Base-by-base conservation (phyloP, 1,140 invertebrate species). In the Hirudo medicinalis region DNA sequence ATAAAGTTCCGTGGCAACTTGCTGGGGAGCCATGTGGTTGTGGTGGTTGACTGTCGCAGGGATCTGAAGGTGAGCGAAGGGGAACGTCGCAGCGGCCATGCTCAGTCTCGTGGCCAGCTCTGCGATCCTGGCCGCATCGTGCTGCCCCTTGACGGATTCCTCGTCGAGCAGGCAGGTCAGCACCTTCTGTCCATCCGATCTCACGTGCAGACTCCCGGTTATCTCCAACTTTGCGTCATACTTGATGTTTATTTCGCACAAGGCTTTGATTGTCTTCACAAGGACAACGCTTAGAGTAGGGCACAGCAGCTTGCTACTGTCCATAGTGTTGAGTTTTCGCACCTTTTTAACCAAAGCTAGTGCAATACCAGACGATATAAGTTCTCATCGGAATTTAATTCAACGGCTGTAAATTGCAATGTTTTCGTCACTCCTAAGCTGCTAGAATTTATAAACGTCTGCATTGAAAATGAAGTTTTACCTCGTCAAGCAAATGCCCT, bases 131-230 rank as follows among this genome's bases (percentile, higher is more conserved):
- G 69, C 69, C 53, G 69, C 54, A 32, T 71, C 70, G n/a, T 71
- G 54, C 54, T 57, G 54, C 11, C 68, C 68, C 43, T 73, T 73
- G 54, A 60, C 69, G 15, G 70, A 53, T 57, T 71, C 70, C 32
- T 74, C 73, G 40, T 74, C 73, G 22, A 74, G 49, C n/a, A 74
- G 70, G 43, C 73, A 74, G n/a, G 73, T 74, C 32, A 74, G 63
- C 17, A 74, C 73, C 53, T 71, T 71, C 32, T 74, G 71, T 9
- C 73, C 73, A 36, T 74, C 73, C 3, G 73, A 74, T 20, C 73
- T 54, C n/a, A 74, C 73, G 29, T 74, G 70, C 63, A 74, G 36
- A 36, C 73, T 67, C 2, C 73, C 73, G 19, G 43, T 74, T 25
- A 74, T 74, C 55, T 74, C 73, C 49, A 74, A 54, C 36, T 74